Conservation (phyloP, 2,113 vertebrate genomes). For the Synodontis membranacea region DNA sequence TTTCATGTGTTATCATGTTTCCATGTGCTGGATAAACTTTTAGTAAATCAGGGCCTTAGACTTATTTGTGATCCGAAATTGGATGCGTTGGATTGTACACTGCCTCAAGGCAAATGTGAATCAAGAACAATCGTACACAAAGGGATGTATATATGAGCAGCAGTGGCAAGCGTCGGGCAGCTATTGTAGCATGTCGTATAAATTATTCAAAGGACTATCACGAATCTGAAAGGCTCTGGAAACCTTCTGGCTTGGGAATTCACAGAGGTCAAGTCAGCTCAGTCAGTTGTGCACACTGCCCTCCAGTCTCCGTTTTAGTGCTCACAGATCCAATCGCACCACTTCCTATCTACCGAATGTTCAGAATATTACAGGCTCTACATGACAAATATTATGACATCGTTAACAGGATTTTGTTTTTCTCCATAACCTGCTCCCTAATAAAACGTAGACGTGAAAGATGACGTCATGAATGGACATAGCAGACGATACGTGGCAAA, state of each 20-base stretch:
- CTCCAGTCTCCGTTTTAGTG: not conserved
- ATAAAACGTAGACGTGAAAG: not conserved
- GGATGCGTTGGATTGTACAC: not conserved
- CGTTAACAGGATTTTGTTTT: not conserved
- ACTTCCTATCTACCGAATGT: not conserved
- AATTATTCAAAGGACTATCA: constrained; percentile 40
- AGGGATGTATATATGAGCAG: constrained; percentile 1
- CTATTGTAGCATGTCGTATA: constrained; percentile 23
- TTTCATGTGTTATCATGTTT: not conserved
- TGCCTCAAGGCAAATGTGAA: not conserved
- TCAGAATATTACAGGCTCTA: not conserved
- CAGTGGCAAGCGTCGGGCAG: not conserved
- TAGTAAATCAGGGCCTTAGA: not conserved
- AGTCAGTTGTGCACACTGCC: not conserved
- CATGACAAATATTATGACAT: not conserved
- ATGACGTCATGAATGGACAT: no score
- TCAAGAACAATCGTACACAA: not conserved
- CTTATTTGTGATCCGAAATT: not conserved
- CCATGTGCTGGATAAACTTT: not conserved
- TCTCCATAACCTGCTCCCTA: not conserved
- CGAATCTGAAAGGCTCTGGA: not conserved
- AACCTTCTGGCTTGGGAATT: not conserved
- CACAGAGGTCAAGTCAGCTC: not conserved
- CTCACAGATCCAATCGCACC: not conserved
- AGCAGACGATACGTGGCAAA: no score